A percentile compares a stretch with the other conserved stretches of the same genome.
These are phyloP conservation scores for Lithophane socia DNA, from an alignment of 2,888 invertebrate genomes.

Conservation along the genomic window DNA sequence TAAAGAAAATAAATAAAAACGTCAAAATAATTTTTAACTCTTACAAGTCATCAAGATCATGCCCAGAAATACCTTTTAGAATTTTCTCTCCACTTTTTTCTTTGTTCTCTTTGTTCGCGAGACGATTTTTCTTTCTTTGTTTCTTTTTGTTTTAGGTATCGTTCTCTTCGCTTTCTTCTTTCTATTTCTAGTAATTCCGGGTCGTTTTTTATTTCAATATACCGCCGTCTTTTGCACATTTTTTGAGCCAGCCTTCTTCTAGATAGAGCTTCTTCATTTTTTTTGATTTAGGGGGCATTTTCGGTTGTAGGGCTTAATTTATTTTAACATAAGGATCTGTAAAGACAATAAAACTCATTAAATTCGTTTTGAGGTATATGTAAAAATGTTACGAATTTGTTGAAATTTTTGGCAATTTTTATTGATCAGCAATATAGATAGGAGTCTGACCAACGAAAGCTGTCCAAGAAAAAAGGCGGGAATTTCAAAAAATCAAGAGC, in stretches of 20 bases:
- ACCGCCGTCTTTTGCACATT: background rate
- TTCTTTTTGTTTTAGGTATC: slow-evolving; percentile 8
- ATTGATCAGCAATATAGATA: background rate
- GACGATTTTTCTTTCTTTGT: slow-evolving; percentile 7
- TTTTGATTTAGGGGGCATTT: slow-evolving; percentile 1
- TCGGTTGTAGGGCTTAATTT: slow-evolving; percentile 8
- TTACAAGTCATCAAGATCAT: too few relatives aligned
- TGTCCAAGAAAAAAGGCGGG: too few relatives aligned
- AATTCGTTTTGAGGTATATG: too few relatives aligned
- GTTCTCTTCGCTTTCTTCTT: slow-evolving; percentile 14
- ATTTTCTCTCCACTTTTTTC: slow-evolving; percentile 1
- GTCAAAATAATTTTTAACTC: too few relatives aligned
- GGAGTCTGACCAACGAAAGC: too few relatives aligned
- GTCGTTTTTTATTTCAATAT: slow-evolving; percentile 8
- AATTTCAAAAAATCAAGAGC: too few relatives aligned
- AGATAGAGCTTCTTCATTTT: too few relatives aligned
- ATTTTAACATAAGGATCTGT: background rate
- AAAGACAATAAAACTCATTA: too few relatives aligned
- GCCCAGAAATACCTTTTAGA: too few relatives aligned
- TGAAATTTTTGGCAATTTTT: too few relatives aligned
- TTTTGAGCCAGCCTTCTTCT: background rate
- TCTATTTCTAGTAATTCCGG: slow-evolving; percentile 10
- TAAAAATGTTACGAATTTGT: too few relatives aligned
- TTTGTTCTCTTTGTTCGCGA: slow-evolving; percentile 10
- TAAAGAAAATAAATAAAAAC: too few relatives aligned